phyloP scores from a whole-genome alignment of 2,113 vertebrate genomes.

The Dendrocopos noguchii region DNA sequence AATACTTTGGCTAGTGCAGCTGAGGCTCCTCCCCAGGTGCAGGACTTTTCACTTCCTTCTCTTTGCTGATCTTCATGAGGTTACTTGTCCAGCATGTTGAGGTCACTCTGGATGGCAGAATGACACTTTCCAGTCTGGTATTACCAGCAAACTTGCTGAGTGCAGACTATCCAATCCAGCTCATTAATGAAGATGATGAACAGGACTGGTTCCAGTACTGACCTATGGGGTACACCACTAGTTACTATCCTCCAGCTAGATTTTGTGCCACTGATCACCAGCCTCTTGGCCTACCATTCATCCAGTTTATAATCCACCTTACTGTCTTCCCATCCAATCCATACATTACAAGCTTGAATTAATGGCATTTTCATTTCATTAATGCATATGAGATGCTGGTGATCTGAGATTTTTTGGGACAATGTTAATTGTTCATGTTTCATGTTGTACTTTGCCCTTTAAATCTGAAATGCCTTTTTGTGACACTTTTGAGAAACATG shows the following conservation, averaged over 20 bases:
- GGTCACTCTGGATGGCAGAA: not conserved
- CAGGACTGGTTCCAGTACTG: too few relatives aligned
- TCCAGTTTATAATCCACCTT: not conserved
- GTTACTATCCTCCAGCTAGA: not conserved
- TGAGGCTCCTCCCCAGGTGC: not conserved
- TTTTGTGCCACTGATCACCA: not conserved
- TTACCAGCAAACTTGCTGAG: not conserved
- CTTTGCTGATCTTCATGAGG: not conserved
- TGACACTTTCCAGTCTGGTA: not conserved
- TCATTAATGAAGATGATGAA: not conserved
- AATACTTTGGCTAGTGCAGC: not conserved
- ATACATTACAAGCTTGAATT: not conserved
- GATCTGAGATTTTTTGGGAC: not conserved
- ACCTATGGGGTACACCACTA: not conserved
- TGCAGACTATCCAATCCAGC: not conserved
- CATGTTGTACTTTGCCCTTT: not conserved
- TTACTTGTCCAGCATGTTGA: too few relatives aligned
- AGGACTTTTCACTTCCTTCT: not conserved
- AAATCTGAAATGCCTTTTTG: not conserved
- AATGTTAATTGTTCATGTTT: not conserved
- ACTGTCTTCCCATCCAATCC: not conserved
- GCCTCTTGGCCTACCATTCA: not conserved
- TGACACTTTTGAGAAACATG: not conserved
- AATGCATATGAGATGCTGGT: not conserved
- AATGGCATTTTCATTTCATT: slow-evolving; percentile 16